Base-by-base conservation (phyloP, 2,888 invertebrate species). In the Ornithoptera alexandrae region DNA sequence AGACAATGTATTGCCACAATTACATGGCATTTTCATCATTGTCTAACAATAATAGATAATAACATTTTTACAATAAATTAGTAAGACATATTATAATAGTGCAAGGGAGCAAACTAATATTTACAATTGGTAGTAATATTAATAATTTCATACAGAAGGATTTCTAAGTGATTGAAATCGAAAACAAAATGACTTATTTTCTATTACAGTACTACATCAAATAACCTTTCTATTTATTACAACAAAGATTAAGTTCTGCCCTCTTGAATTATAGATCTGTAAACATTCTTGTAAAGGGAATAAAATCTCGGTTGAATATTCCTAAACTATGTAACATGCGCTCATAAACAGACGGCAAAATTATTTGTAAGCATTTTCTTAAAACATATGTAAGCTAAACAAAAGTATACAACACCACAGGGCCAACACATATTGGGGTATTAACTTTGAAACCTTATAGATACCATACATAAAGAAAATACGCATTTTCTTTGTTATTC, bases 41-140 rank as follows among this genome's bases (percentile, higher is more conserved):
- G 86, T 84, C 85, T 84, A 10, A 84, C 79, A 81, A 73, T 83
- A 81, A 74, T 80, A 84, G 83, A 84, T 83, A 87, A 84, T 87
- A 84, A 86, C 86, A 80, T 87, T 76, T 70, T 67, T 84, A 86
- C 78, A 89, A 89, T 89, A 89, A 88, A 87, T 89, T 84, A 90
- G 81, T 83, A 67, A 71, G 71, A 62, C 74, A 74, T 50, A 74
- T 50, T 73, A 74, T 75, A 72, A 74, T 73, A 77, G 70, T 75
- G 84, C 72, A 83, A 81, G 81, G 79, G 88, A 90, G 87, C 89
- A 83, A 89, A 88, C 84, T 85, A 87, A 89, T 92, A 92, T 91
- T 91, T 91, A 92, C 91, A 92, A 84, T 82, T 83, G 74, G 76
- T 74, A 77, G 72, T 74, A 71, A 77, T 72, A 77, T 69, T 71